phyloP scores from a whole-genome alignment of 2,113 vertebrate genomes.

The Salvelinus alpinus region DNA sequence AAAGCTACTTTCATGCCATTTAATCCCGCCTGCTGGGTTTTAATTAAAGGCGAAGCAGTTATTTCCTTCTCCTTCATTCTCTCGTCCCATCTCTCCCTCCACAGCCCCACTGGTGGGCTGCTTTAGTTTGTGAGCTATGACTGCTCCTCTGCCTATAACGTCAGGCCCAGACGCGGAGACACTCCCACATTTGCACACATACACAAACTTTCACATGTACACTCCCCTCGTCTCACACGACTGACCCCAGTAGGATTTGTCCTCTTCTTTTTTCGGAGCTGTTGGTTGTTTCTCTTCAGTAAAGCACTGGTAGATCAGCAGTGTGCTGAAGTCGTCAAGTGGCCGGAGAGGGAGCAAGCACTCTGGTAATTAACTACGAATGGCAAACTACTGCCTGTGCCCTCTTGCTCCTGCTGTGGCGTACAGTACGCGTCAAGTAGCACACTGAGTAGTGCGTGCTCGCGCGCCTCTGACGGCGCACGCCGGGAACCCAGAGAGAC shows the following conservation, averaged over 20 bases:
- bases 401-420: not conserved
- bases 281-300: not conserved
- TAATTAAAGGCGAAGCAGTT: conserved; percentile 43
- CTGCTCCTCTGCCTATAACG: not conserved
- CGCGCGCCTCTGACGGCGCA: conserved; percentile 22
- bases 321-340: not conserved
- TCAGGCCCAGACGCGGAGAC: not conserved
- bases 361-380: conserved; percentile 10
- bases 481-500: conserved; percentile 8
- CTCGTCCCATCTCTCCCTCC: not conserved
- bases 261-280: not conserved
- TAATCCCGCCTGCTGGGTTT: conserved; percentile 47
- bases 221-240: not conserved
- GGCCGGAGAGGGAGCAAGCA: not conserved
- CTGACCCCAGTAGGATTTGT: not conserved
- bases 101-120: not conserved
- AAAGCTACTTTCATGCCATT: conserved; percentile 39
- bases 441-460: not conserved
- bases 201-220: not conserved
- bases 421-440: not conserved
- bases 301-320: not conserved
- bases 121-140: not conserved
- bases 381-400: not conserved
- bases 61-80: not conserved
- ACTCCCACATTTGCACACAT: not conserved